Evolutionary conservation across 37 sponge, comb jelly and placozoan genomes (phyloP).

Genomic region (Ianthella basta): DNA sequence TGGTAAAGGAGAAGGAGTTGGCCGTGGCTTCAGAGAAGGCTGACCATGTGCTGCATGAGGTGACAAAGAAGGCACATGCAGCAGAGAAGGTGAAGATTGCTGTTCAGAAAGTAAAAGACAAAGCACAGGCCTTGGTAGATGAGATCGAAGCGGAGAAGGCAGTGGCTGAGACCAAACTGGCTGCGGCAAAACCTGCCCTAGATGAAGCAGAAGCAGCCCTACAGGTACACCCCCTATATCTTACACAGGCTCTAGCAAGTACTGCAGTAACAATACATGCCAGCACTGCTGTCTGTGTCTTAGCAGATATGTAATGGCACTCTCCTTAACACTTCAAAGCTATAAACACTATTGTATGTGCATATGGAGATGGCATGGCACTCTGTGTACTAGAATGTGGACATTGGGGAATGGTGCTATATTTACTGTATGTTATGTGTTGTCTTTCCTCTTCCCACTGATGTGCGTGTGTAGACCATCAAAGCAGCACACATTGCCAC

Average conservation of each 20-base stretch:
- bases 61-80: slow-evolving; percentile 93
- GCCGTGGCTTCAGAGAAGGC: slow-evolving; percentile 94
- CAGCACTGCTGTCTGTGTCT: too few relatives aligned
- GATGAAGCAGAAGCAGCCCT: slow-evolving; percentile 97
- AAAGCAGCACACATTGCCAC: slow-evolving; percentile 96
- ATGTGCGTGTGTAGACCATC: slow-evolving; percentile 74
- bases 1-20: slow-evolving; percentile 97
- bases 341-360: too few relatives aligned
- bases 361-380: too few relatives aligned
- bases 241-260: too few relatives aligned
- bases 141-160: slow-evolving; percentile 94
- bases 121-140: slow-evolving; percentile 96
- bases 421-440: too few relatives aligned
- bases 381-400: too few relatives aligned
- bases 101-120: slow-evolving; percentile 98
- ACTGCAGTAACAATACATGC: too few relatives aligned
- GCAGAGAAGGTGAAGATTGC: slow-evolving; percentile 96
- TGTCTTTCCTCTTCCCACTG: too few relatives aligned
- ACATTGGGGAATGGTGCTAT: too few relatives aligned
- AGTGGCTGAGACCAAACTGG: slow-evolving; percentile 86
- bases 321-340: too few relatives aligned
- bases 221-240: not conserved
- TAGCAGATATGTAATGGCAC: too few relatives aligned
- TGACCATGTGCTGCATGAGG: slow-evolving; percentile 90
- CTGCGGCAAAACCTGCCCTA: slow-evolving; percentile 93